phyloP scores from a whole-genome alignment of 2,113 vertebrate genomes.

The Cephalopterus ornatus region DNA sequence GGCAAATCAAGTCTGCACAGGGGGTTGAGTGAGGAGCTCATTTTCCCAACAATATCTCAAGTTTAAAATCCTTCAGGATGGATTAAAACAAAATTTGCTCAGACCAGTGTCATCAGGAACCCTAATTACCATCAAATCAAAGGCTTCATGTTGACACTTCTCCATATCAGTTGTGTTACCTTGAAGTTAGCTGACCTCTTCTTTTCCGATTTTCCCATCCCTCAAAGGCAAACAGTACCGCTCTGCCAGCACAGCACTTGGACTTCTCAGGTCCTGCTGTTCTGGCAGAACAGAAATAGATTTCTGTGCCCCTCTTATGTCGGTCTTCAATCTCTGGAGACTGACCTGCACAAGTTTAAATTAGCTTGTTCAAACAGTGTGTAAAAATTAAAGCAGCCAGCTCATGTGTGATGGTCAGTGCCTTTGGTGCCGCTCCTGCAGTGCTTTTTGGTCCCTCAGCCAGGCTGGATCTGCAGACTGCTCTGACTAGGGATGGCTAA shows the following conservation, averaged over 20 bases:
- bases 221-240: neutral
- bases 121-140: neutral
- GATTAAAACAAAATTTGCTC: neutral
- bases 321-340: conserved; percentile 4
- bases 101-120: neutral
- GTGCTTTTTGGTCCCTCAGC: rapidly evolving
- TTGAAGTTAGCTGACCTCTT: neutral
- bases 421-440: rapidly evolving
- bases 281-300: conserved; percentile 41
- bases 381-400: neutral
- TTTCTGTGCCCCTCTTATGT: conserved; percentile 16
- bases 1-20: neutral
- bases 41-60: neutral
- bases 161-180: neutral
- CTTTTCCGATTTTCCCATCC: neutral
- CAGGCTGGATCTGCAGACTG: neutral
- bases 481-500: neutral
- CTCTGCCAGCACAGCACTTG: neutral
- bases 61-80: neutral
- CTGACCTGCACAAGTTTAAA: neutral
- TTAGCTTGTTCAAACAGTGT: neutral
- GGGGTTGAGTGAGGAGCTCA: neutral
- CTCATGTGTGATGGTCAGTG: rapidly evolving
- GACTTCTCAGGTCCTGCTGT: neutral
- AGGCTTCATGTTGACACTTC: neutral